Evolutionary conservation across 2,113 vertebrate species (phyloP), one percentile per base, ranked within the genome.

Genomic region (Crotalus viridis): DNA sequence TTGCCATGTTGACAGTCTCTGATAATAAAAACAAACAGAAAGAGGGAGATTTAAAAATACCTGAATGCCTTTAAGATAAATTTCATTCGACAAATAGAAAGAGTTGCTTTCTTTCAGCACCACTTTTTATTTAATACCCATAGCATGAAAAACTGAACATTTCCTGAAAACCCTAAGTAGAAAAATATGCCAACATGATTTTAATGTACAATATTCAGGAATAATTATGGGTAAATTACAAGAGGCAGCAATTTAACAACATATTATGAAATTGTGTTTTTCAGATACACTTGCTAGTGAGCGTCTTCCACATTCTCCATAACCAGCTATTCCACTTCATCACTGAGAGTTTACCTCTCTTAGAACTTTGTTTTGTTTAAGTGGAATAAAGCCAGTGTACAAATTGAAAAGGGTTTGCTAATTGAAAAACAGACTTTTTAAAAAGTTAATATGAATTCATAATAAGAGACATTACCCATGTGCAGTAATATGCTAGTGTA

Each of bases 261-360:
- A 93, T 95, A 89, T 33, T 89, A 95, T 93, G 95, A 96, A 93
- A 95, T 95, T 89, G 90, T 55, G 88, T 54, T 92, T 85, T 89
- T 59, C 13, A 61, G 92, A 93, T 15, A 56, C 59, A 92, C 33
- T 81, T 89, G 90, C 92, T 93, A 95, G 95, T 94, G 94, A 95
- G 93, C 91, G 81, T 89, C 91, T 51, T 93, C 95, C 95, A 96
- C 95, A 94, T 43, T 33, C 93, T 94, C 93, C 93, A 92, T 96
- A 96, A 89, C 74, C 92, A 96, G 93, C 85, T 94, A 94, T 95
- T 96, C 88, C 87, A 96, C 85, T 95, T 93, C 92, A 61, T 92
- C 92, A 43, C 28, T 48, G 92, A 94, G 94, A 94, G 92, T 96
- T 94, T 95, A 95, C 93, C 90, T 92, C 90, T 89, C 91, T 95